A percentile compares a stretch with the other conserved stretches of the same genome.
phyloP scores from a whole-genome alignment of 2,888 invertebrate species.

The Deilephila elpenor region DNA sequence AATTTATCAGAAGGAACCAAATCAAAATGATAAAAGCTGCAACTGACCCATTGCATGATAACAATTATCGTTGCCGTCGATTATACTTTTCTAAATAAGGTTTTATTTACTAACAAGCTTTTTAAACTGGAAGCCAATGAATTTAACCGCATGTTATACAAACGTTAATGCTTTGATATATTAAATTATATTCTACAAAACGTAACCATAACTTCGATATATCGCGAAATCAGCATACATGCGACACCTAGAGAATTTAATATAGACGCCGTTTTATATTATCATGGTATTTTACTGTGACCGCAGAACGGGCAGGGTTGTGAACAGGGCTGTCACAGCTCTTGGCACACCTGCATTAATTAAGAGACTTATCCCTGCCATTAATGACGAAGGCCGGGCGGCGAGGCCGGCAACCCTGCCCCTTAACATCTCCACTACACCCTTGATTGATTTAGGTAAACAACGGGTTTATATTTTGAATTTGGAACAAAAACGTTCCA shows the following conservation, averaged over 20 bases:
- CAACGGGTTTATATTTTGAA: slow-evolving; percentile 51
- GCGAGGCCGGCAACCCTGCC: slow-evolving; percentile 40
- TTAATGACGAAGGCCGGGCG: slow-evolving; percentile 53
- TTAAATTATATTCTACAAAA: background rate
- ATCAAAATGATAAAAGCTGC: too few relatives aligned
- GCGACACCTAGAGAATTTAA: slow-evolving; percentile 19
- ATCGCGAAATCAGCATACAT: background rate
- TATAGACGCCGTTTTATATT: slow-evolving; percentile 23
- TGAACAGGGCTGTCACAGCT: slow-evolving; percentile 51
- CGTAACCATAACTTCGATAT: background rate
- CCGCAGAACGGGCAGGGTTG: slow-evolving; percentile 41
- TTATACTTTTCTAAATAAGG: too few relatives aligned
- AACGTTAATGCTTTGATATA: background rate
- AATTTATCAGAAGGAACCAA: too few relatives aligned
- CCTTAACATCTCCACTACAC: slow-evolving; percentile 46
- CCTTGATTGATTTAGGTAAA: slow-evolving; percentile 66
- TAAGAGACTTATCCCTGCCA: slow-evolving; percentile 66
- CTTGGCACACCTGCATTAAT: slow-evolving; percentile 64
- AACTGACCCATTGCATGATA: too few relatives aligned
- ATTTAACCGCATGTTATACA: too few relatives aligned
- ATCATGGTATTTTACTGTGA: slow-evolving; percentile 37
- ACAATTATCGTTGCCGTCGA: too few relatives aligned
- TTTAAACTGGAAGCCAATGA: too few relatives aligned
- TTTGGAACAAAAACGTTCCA: slow-evolving; percentile 37
- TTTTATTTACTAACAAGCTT: too few relatives aligned